Conservation (phyloP, 2,797 vertebrate species). For the Setipinna tenuifilis region DNA sequence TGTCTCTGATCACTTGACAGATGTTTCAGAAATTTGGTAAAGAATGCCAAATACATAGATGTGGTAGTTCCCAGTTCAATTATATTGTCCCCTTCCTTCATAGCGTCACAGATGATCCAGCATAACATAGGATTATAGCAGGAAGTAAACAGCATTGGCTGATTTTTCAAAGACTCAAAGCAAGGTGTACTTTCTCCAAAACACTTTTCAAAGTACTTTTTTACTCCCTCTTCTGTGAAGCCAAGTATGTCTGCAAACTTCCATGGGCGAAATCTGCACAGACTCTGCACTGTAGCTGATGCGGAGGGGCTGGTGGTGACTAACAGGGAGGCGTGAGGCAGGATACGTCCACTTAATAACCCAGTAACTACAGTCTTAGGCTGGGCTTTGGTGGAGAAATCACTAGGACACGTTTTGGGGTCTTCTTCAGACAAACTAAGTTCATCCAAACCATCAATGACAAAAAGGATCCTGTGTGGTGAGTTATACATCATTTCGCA, state of each 20-base stretch:
- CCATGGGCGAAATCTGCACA: not conserved
- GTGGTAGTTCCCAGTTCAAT: not conserved
- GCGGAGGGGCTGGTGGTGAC: not conserved
- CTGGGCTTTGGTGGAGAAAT: not conserved
- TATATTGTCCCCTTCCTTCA: not conserved
- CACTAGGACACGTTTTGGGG: not conserved
- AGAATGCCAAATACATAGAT: not conserved
- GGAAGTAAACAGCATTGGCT: not conserved
- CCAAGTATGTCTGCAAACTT: conserved; percentile 10
- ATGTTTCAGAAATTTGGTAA: not conserved
- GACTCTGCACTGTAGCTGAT: not conserved
- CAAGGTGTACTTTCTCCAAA: not conserved
- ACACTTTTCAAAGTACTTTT: not conserved
- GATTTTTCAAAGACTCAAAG: not conserved
- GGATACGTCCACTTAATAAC: not conserved
- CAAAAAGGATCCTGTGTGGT: not conserved
- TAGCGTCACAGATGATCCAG: conserved; percentile 9
- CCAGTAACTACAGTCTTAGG: not conserved
- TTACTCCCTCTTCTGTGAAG: conserved; percentile 6
- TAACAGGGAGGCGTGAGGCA: not conserved
- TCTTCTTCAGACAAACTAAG: not conserved
- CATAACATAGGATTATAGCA: conserved; percentile 20
- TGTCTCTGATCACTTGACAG: not conserved
- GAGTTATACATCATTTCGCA: not conserved
- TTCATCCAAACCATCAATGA: conserved; percentile 24